Conservation (phyloP, 2,113 vertebrate genomes). For the Apaloderma vittatum region DNA sequence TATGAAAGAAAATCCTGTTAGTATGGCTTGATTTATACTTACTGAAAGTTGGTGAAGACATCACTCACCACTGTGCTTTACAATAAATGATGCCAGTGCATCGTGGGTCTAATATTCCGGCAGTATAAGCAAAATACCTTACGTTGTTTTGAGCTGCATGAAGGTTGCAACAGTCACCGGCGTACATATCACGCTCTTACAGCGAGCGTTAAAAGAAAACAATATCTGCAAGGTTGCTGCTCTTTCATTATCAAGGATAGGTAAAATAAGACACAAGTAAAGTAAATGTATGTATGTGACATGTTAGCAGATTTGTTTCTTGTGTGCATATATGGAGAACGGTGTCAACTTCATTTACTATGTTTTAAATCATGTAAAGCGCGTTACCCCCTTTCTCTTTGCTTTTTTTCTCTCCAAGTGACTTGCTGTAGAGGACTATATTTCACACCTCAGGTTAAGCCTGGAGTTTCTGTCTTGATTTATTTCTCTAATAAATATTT, state of each 20-base stretch:
- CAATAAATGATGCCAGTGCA: background rate
- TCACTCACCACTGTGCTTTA: background rate
- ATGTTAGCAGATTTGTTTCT: background rate
- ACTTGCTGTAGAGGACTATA: background rate
- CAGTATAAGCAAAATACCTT: background rate
- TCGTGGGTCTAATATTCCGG: background rate
- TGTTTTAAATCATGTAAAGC: background rate
- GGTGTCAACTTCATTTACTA: background rate
- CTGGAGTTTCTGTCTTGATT: background rate
- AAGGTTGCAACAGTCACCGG: background rate
- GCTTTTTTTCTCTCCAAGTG: background rate
- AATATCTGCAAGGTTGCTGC: background rate
- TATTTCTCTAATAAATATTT: constrained; percentile 41
- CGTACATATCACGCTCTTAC: background rate
- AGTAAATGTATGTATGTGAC: background rate
- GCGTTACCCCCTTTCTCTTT: background rate
- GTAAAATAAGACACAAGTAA: background rate
- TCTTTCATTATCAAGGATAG: background rate
- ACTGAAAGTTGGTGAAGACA: background rate
- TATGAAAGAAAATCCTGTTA: background rate
- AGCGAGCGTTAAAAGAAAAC: background rate
- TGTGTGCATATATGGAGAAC: background rate
- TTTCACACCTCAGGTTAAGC: background rate
- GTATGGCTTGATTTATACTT: background rate
- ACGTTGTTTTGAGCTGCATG: background rate